These are phyloP conservation scores for Aeoliscus strigatus DNA, from an alignment of 2,797 vertebrate species.

Conservation along the genomic window DNA sequence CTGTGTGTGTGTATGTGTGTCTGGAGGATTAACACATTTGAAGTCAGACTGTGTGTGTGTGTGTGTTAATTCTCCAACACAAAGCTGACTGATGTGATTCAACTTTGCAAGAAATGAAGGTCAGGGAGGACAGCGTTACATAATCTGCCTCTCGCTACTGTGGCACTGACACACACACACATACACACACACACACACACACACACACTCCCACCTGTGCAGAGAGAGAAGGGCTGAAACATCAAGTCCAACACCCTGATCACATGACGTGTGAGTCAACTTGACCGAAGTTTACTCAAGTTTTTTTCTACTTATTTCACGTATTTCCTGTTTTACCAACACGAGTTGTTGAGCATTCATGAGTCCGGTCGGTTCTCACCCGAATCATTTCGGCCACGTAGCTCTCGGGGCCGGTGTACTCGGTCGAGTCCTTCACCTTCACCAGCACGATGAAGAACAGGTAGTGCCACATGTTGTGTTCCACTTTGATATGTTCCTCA, in stretches of 20 bases:
- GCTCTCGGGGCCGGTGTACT: conserved; percentile 96
- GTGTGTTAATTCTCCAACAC: conserved; percentile 50
- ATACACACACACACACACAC: too few species aligned
- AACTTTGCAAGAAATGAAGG: conserved; percentile 45
- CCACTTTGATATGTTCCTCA: conserved; percentile 97
- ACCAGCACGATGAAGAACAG: conserved; percentile 96
- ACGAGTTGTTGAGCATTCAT: too few species aligned
- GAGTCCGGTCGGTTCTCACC: conserved; percentile 69
- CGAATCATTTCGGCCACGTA: conserved; percentile 98
- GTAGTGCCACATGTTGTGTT: conserved; percentile 99
- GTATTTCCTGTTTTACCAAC: too few species aligned
- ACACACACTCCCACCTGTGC: too few species aligned
- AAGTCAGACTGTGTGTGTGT: conserved; percentile 30
- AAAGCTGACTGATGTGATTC: conserved; percentile 57
- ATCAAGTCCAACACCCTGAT: too few species aligned
- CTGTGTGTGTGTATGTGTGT: conserved; percentile 8
- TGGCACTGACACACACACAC: conserved; percentile 6
- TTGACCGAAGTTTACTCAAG: too few species aligned
- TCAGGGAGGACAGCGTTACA: conserved; percentile 51
- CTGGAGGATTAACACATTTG: conserved; percentile 62
- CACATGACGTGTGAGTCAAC: too few species aligned
- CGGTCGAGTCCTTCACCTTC: conserved; percentile 96
- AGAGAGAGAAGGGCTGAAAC: too few species aligned
- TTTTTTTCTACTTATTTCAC: too few species aligned
- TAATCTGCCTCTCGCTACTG: conserved; percentile 25